A percentile compares a stretch with the other conserved stretches of the same genome.
Evolutionary conservation across 2,797 vertebrate species (phyloP).

Genomic region (Anabacerthia variegaticeps): DNA sequence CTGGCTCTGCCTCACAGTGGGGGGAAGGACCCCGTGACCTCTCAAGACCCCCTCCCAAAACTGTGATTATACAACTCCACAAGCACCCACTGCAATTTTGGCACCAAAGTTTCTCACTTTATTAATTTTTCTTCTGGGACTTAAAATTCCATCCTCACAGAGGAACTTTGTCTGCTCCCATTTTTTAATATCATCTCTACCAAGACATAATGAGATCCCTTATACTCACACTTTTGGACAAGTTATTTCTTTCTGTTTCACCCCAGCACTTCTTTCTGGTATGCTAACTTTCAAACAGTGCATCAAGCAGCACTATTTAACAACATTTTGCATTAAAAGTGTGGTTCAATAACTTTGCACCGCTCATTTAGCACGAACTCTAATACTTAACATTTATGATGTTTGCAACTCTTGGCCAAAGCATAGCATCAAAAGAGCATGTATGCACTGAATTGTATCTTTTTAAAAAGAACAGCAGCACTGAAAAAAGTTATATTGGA

Average conservation of each 20-base stretch:
- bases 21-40: background rate
- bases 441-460: constrained; percentile 28
- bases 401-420: constrained; percentile 17
- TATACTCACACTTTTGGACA: background rate
- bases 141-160: background rate
- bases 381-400: background rate
- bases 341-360: background rate
- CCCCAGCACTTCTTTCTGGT: background rate
- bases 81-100: background rate
- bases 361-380: background rate
- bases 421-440: constrained; percentile 39
- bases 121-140: background rate
- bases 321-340: background rate
- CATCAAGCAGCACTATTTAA: background rate
- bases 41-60: background rate
- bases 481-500: constrained; percentile 62
- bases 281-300: background rate
- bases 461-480: constrained; percentile 55
- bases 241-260: background rate
- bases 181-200: background rate
- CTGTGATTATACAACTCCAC: background rate
- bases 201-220: background rate
- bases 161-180: background rate
- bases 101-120: background rate
- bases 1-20: fast-evolving